Evolutionary conservation across 2,797 vertebrate genomes (phyloP).

Genomic region (Adelosebastes latens): DNA sequence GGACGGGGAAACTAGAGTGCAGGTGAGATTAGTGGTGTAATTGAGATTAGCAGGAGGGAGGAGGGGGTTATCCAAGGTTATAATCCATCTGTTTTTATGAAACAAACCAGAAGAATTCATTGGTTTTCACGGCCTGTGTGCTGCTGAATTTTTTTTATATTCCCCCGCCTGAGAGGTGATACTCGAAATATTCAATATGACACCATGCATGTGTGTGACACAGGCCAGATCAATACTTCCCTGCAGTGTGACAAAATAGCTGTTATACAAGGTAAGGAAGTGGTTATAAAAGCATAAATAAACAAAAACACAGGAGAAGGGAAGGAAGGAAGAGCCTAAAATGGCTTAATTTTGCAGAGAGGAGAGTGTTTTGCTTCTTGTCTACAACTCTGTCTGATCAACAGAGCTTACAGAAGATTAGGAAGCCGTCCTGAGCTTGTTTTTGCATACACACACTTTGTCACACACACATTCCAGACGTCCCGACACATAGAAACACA

Average conservation of each 20-base stretch:
- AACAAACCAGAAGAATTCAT: constrained; percentile 28
- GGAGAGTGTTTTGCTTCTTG: neutral
- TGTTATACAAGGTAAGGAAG: constrained; percentile 29
- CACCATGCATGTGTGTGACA: constrained; percentile 14
- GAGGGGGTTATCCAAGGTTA: constrained; percentile 21
- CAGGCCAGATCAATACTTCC: constrained; percentile 48
- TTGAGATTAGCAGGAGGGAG: constrained; percentile 45
- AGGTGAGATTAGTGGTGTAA: constrained; percentile 65
- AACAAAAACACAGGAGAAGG: neutral
- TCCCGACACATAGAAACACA: constrained; percentile 11
- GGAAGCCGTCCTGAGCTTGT: constrained; percentile 40
- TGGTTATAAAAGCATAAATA: constrained; percentile 29
- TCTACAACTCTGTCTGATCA: constrained; percentile 39
- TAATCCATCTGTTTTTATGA: constrained; percentile 39
- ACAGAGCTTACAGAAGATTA: constrained; percentile 57
- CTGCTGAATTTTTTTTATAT: neutral
- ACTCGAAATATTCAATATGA: constrained; percentile 20
- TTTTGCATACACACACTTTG: constrained; percentile 23
- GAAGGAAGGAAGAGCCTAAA: neutral
- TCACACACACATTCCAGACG: constrained; percentile 14
- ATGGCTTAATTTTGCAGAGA: constrained; percentile 16
- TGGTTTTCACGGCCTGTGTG: neutral
- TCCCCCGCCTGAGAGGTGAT: neutral
- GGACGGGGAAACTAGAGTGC: constrained; percentile 27
- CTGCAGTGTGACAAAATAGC: constrained; percentile 44